A percentile compares a stretch with the other conserved stretches of the same genome.
Evolutionary conservation across 2,797 vertebrate species (phyloP).

Genomic region (Oophaga sylvatica): DNA sequence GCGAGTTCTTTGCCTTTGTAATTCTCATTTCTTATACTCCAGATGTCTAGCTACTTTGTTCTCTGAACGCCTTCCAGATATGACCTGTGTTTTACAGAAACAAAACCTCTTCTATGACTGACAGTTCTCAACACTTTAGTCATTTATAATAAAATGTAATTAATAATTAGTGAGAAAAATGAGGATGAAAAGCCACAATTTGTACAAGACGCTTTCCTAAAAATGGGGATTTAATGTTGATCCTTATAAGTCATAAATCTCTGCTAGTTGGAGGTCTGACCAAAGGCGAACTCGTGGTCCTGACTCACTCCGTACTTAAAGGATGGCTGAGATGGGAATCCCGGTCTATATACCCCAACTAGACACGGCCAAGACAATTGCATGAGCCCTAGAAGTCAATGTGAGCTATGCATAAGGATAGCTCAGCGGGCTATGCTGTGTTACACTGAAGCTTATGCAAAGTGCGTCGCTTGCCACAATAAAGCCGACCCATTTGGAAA

Average conservation of each 20-base stretch:
- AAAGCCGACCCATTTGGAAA: too few species aligned
- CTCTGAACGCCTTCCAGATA: neutral
- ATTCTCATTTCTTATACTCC: neutral
- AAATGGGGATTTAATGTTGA: neutral
- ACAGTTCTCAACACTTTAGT: neutral
- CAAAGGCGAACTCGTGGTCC: neutral
- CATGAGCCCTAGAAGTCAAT: too few species aligned
- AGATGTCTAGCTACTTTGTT: slow-evolving; percentile 14
- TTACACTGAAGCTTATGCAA: too few species aligned
- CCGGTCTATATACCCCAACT: too few species aligned
- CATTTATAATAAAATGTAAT: neutral
- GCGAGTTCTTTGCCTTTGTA: neutral
- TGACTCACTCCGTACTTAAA: too few species aligned
- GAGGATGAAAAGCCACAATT: neutral
- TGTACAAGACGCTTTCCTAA: neutral
- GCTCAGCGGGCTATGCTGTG: too few species aligned
- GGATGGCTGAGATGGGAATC: too few species aligned
- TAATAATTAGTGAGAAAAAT: neutral
- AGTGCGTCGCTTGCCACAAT: too few species aligned
- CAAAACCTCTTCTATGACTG: neutral
- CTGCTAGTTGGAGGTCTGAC: neutral
- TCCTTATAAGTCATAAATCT: neutral
- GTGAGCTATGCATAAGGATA: too few species aligned
- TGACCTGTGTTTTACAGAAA: neutral
- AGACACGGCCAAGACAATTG: too few species aligned